These are phyloP conservation scores for Urocitellus parryii DNA, from an alignment of 2,113 vertebrate genomes.

Conservation along the genomic window DNA sequence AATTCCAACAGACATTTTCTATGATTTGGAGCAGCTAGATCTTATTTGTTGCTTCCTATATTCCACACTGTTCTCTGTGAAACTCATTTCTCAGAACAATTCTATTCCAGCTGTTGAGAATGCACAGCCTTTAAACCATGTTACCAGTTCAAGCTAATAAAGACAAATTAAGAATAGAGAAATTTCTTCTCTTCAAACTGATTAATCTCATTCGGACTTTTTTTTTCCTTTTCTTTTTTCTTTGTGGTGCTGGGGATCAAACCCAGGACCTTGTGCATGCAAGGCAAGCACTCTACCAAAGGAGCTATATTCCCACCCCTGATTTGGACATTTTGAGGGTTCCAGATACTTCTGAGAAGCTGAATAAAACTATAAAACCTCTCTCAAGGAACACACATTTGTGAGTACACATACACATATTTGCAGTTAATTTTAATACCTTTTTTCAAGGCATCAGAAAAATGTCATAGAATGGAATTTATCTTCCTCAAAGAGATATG, in stretches of 20 bases:
- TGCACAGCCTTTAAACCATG: background rate
- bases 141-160: background rate
- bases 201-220: background rate
- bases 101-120: background rate
- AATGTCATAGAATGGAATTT: background rate
- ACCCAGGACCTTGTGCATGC: too few species aligned
- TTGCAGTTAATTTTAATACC: background rate
- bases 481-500: background rate
- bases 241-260: too few species aligned
- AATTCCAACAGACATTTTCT: background rate
- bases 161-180: background rate
- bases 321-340: background rate
- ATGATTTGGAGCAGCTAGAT: background rate
- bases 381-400: background rate
- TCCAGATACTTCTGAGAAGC: background rate
- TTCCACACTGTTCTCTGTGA: background rate
- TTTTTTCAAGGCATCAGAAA: background rate
- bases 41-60: background rate
- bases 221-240: background rate
- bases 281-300: too few species aligned
- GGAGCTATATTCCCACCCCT: too few species aligned
- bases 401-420: background rate
- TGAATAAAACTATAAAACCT: background rate
- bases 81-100: background rate
- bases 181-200: background rate